Conservation (phyloP, 2,797 vertebrate genomes). For the Harpagifer antarcticus region DNA sequence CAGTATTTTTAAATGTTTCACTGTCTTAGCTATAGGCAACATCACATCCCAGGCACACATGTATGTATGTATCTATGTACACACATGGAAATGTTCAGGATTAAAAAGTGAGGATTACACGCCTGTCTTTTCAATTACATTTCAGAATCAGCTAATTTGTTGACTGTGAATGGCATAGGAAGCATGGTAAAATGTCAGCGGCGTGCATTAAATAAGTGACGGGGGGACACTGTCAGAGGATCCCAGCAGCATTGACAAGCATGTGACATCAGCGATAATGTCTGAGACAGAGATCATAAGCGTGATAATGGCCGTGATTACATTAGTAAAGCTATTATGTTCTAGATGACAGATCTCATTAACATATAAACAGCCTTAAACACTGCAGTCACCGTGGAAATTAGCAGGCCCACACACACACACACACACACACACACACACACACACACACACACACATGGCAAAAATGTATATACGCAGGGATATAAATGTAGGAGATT, state of each 20-base stretch:
- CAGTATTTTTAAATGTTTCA: neutral
- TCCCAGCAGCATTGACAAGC: constrained; percentile 54
- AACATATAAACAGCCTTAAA: constrained; percentile 72
- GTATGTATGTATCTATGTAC: constrained; percentile 11
- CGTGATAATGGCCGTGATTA: constrained; percentile 73
- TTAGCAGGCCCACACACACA: constrained; percentile 37
- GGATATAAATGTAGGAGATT: constrained; percentile 50
- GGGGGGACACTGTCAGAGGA: constrained; percentile 24
- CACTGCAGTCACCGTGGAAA: constrained; percentile 55
- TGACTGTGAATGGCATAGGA: constrained; percentile 19
- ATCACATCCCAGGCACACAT: neutral
- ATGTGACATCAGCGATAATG: constrained; percentile 67
- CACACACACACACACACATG: constrained; percentile 2
- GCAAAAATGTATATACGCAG: constrained; percentile 27
- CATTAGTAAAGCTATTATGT: constrained; percentile 71
- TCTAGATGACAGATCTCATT: constrained; percentile 74
- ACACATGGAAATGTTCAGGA: constrained; percentile 43
- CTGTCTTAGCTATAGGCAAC: neutral
- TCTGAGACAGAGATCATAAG: constrained; percentile 68
- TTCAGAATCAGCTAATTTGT: constrained; percentile 25
- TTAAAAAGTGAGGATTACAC: constrained; percentile 54
- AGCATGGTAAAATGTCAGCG: constrained; percentile 37
- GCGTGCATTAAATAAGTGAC: constrained; percentile 15
- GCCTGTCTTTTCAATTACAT: constrained; percentile 58
- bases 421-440: constrained; percentile 19